Percentiles rank a stretch among this genome's conserved stretches.
phyloP scores from a whole-genome alignment of 2,113 vertebrate genomes.

The Eptatretus burgeri region DNA sequence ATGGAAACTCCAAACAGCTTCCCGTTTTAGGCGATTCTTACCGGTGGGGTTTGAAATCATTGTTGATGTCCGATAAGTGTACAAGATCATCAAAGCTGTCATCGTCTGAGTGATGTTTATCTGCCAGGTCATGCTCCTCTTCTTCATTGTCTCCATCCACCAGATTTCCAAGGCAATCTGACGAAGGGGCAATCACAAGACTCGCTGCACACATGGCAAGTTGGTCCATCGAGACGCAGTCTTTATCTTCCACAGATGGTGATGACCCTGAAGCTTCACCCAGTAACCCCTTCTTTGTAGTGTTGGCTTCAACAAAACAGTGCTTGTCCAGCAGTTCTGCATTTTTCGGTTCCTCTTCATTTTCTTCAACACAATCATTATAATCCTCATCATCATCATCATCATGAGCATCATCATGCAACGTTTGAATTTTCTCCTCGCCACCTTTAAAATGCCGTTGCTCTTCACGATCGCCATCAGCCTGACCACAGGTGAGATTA shows the following conservation, averaged over 20 bases:
- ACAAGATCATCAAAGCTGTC: slow-evolving; percentile 12
- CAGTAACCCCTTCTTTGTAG: no score
- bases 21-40: slow-evolving; percentile 10
- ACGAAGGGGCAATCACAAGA: no score
- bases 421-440: slow-evolving; percentile 9
- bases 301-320: no score
- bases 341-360: slow-evolving; percentile 3
- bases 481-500: no score
- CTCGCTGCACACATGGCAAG: no score
- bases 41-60: slow-evolving; percentile 25
- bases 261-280: no score
- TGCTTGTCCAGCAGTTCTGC: no score
- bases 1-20: no score
- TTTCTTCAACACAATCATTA: slow-evolving; percentile 8
- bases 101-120: no score
- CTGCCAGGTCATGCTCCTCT: slow-evolving; percentile 18
- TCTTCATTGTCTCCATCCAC: slow-evolving; percentile 16
- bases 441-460: slow-evolving; percentile 11
- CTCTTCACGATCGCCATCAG: slow-evolving; percentile 11
- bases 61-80: slow-evolving; percentile 22
- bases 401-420: slow-evolving; percentile 1
- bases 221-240: no score
- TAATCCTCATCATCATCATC: no score
- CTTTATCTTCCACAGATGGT: no score
- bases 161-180: background rate